Conservation (phyloP, 2,113 vertebrate species). For the Mellivora capensis region DNA sequence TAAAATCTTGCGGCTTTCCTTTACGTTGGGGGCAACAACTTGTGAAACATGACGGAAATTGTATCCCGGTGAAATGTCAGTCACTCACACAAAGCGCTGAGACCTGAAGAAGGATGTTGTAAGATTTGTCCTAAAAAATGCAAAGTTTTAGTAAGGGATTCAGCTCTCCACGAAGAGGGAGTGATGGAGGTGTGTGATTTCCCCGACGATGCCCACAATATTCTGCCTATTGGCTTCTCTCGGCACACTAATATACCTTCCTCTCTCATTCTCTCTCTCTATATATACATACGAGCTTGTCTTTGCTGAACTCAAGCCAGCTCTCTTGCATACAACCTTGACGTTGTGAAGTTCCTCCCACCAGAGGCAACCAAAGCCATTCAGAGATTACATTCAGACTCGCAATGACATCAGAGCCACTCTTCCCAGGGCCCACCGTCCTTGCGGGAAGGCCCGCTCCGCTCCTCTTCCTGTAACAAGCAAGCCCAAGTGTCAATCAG, state of each 20-base stretch:
- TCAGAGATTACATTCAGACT: not conserved
- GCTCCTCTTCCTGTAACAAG: not conserved
- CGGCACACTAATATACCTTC: accelerated
- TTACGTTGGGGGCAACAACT: not conserved
- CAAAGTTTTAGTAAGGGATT: too few relatives aligned
- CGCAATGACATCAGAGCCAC: accelerated
- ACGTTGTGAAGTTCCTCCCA: too few relatives aligned
- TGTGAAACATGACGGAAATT: not conserved
- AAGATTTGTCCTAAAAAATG: not conserved
- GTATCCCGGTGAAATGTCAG: not conserved
- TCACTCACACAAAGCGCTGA: not conserved
- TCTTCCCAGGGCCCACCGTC: not conserved
- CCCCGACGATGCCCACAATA: not conserved
- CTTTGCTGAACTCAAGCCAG: not conserved
- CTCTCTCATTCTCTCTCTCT: not conserved
- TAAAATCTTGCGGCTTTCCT: not conserved
- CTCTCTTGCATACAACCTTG: not conserved
- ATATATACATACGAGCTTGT: too few relatives aligned
- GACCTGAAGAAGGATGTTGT: not conserved
- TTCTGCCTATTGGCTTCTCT: not conserved
- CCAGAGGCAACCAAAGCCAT: not conserved
- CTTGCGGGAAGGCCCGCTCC: accelerated
- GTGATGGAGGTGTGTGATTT: not conserved
- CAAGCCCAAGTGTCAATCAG: not conserved
- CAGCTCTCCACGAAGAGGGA: not conserved